These are phyloP conservation scores for Malurus alboscapulatus DNA, from an alignment of 2,113 vertebrate genomes.

Conservation along the genomic window DNA sequence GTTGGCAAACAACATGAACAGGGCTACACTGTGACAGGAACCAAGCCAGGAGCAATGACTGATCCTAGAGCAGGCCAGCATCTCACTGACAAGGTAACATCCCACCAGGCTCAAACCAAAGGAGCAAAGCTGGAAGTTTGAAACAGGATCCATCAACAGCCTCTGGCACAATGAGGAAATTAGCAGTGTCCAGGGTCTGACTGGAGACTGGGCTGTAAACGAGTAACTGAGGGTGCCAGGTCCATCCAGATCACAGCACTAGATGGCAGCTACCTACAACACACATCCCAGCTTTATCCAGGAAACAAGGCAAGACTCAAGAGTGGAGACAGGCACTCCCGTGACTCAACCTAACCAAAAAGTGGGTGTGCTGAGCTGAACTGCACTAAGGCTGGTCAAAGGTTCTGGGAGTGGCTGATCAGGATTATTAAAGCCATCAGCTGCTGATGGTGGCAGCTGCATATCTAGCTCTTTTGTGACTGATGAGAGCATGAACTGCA, in stretches of 20 bases:
- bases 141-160: not conserved
- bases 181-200: not conserved
- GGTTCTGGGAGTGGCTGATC: not conserved
- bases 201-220: not conserved
- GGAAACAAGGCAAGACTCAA: not conserved
- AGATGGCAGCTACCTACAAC: not conserved
- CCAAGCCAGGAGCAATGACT: not conserved
- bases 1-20: not conserved
- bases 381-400: not conserved
- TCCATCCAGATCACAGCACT: not conserved
- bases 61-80: not conserved
- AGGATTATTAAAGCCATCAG: not conserved
- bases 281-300: not conserved
- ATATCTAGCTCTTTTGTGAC: not conserved
- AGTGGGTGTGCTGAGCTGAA: not conserved
- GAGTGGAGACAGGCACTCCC: fast-evolving
- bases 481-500: not conserved
- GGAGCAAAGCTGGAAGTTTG: not conserved
- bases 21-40: not conserved
- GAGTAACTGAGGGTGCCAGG: not conserved
- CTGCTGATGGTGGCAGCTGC: not conserved
- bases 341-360: fast-evolving
- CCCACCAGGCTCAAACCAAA: not conserved
- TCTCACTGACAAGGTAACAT: not conserved
- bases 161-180: not conserved